Evolutionary conservation across 1,140 invertebrate species (phyloP).

Genomic region (Centruroides sculpturatus): DNA sequence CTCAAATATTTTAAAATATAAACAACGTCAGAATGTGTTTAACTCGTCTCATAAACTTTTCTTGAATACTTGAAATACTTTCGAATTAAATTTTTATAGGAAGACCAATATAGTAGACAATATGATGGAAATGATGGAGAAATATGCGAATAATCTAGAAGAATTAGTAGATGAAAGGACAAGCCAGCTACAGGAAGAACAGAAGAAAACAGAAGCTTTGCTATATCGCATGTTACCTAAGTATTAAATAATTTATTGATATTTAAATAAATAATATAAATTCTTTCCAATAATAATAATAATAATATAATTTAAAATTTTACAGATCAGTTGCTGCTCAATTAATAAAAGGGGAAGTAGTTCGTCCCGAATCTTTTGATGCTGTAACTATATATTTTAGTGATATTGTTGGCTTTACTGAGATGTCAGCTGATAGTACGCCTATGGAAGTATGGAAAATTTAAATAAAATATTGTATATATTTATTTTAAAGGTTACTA

Average conservation of each 20-base stretch:
- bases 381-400: constrained; percentile 93
- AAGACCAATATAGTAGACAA: constrained; percentile 85
- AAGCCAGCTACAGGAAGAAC: constrained; percentile 71
- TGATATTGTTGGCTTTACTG: constrained; percentile 96
- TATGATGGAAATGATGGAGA: constrained; percentile 84
- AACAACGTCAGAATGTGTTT: not conserved
- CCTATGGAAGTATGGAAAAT: constrained; percentile 53
- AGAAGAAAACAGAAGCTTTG: constrained; percentile 81
- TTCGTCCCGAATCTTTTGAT: constrained; percentile 89
- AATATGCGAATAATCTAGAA: constrained; percentile 87
- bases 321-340: constrained; percentile 35
- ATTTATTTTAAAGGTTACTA: no score
- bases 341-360: constrained; percentile 71
- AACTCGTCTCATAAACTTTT: not conserved
- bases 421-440: constrained; percentile 85
- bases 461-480: no score
- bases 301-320: not conserved
- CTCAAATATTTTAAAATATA: not conserved
- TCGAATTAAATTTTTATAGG: constrained; percentile 4
- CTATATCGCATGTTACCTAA: constrained; percentile 83
- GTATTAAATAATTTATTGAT: constrained; percentile 19
- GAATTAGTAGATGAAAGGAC: constrained; percentile 80
- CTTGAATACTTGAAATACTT: not conserved
- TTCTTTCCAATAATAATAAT: no score
- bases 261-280: not conserved